These are phyloP conservation scores for Unio delphinus DNA, from an alignment of 2,888 invertebrate species.

Conservation along the genomic window DNA sequence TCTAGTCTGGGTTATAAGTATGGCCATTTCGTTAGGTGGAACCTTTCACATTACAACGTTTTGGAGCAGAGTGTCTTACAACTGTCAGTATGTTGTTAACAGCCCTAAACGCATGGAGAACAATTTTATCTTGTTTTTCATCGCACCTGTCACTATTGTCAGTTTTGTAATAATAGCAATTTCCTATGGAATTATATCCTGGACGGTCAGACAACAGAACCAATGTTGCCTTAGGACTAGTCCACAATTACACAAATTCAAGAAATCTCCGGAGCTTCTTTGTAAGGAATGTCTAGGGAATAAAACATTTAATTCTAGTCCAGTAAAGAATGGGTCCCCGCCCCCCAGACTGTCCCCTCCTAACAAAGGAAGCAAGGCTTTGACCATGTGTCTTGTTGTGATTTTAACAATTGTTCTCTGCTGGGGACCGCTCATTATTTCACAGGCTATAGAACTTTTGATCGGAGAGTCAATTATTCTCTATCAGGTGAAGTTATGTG, in stretches of 20 bases:
- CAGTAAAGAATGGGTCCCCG: conserved; percentile 13
- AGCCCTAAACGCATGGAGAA: conserved; percentile 39
- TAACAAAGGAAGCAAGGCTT: conserved; percentile 52
- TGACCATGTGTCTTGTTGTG: conserved; percentile 58
- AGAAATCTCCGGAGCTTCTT: conserved; percentile 15
- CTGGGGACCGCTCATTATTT: conserved; percentile 58
- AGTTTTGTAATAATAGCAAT: conserved; percentile 45
- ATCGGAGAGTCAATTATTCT: conserved; percentile 57
- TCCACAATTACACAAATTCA: background rate
- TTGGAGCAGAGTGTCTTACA: conserved; percentile 42
- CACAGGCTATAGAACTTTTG: conserved; percentile 51
- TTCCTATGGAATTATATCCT: conserved; percentile 50
- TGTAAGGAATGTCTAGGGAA: conserved; percentile 23
- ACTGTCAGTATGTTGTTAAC: conserved; percentile 51
- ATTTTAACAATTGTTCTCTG: conserved; percentile 54
- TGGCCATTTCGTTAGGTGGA: conserved; percentile 48
- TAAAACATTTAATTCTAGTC: conserved; percentile 13
- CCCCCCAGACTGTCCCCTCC: conserved; percentile 30
- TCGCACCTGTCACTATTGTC: conserved; percentile 48
- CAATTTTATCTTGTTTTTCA: conserved; percentile 56
- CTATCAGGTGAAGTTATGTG: conserved; percentile 61
- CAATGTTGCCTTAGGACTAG: conserved; percentile 7
- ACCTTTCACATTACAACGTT: conserved; percentile 50
- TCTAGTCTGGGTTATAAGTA: conserved; percentile 48
- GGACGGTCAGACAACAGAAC: conserved; percentile 42